Conservation (phyloP, 1,140 invertebrate genomes). For the Asobara japonica region DNA sequence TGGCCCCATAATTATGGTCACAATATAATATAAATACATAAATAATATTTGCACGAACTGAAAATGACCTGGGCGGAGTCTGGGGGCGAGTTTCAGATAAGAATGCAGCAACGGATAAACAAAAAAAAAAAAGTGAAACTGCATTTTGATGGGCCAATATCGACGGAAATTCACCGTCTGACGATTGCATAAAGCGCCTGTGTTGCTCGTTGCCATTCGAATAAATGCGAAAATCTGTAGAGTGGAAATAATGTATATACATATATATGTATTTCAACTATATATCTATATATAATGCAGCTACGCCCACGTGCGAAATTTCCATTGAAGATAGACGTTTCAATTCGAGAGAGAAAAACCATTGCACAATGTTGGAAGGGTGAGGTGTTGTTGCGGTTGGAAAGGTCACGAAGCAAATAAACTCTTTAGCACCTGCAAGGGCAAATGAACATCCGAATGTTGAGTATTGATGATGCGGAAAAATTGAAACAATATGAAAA, state of each 20-base stretch:
- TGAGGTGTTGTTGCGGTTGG: background rate
- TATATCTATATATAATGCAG: background rate
- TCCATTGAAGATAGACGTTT: background rate
- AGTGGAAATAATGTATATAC: background rate
- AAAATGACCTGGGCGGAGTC: background rate
- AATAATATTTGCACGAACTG: background rate
- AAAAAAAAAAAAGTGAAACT: constrained; percentile 1
- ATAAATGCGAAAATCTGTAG: background rate
- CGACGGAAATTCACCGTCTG: background rate
- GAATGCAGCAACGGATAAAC: background rate
- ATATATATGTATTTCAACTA: no score
- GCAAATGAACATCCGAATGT: background rate
- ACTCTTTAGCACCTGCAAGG: background rate
- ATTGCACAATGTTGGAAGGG: background rate
- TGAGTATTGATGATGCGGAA: background rate
- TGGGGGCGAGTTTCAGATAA: background rate
- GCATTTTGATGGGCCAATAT: background rate
- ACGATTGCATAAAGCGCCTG: background rate
- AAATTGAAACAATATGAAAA: background rate
- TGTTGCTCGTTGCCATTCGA: background rate
- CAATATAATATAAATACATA: background rate
- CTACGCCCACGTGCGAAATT: background rate
- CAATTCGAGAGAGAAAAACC: background rate
- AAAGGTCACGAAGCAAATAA: constrained; percentile 2
- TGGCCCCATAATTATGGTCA: background rate